phyloP scores from a whole-genome alignment of 1,140 invertebrate genomes.

The Anastatus disparis region DNA sequence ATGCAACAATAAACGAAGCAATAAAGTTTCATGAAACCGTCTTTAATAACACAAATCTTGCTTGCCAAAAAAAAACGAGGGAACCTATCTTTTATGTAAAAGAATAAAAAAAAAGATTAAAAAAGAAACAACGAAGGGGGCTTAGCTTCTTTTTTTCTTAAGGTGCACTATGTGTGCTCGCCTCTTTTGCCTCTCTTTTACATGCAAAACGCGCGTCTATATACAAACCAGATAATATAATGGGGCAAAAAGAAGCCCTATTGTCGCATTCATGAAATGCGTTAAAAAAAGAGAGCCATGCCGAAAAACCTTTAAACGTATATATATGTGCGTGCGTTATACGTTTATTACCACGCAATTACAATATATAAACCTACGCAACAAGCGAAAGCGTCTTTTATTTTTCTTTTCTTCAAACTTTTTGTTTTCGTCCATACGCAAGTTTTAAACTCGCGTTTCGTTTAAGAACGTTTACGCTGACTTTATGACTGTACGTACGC shows the following conservation, averaged over 20 bases:
- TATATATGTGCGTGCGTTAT: neutral
- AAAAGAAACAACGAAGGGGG: neutral
- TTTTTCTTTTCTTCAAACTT: too few species aligned
- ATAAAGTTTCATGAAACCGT: conserved; percentile 7
- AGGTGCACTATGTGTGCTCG: neutral
- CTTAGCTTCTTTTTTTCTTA: neutral
- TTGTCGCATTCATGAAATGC: conserved; percentile 22
- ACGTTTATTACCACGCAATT: conserved; percentile 34
- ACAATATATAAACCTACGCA: too few species aligned
- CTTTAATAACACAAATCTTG: conserved; percentile 9
- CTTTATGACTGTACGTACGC: conserved; percentile 1
- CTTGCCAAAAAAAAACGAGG: neutral
- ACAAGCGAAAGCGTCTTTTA: conserved; percentile 24
- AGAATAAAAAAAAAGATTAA: neutral
- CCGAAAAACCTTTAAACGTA: too few species aligned
- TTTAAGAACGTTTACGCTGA: conserved; percentile 29
- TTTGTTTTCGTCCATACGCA: neutral
- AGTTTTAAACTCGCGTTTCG: conserved; percentile 10
- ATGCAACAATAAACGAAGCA: conserved; percentile 20
- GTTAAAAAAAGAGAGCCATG: conserved; percentile 2
- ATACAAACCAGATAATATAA: too few species aligned
- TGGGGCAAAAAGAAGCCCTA: neutral
- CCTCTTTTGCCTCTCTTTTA: neutral
- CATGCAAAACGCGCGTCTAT: conserved; percentile 12
- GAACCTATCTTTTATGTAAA: too few species aligned